Conservation (phyloP, 2,113 vertebrate genomes). For the Nyctereutes procyonoides region DNA sequence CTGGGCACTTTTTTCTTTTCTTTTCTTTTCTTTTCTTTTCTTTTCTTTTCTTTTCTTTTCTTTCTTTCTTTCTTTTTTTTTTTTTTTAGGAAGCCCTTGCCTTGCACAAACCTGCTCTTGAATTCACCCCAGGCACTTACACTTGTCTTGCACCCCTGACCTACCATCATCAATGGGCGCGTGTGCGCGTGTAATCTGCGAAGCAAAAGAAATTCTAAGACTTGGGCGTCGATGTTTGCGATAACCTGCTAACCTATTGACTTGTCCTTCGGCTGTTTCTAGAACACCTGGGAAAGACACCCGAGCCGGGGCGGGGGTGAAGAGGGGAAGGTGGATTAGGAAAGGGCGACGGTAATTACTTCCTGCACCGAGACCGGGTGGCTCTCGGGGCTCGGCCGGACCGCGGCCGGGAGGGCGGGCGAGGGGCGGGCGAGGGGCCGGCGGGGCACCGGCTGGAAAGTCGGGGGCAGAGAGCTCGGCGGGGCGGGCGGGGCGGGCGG, state of each 20-base stretch:
- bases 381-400: fast-evolving
- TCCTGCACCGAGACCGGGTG: neutral
- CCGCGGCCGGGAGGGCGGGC: neutral
- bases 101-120: neutral
- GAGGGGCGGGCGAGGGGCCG: neutral
- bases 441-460: neutral
- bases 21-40: neutral
- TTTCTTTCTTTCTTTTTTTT: neutral
- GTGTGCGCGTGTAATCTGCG: neutral
- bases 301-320: neutral
- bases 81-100: neutral
- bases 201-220: neutral
- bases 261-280: neutral
- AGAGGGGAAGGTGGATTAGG: neutral
- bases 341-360: neutral
- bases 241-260: neutral
- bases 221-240: neutral
- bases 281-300: neutral
- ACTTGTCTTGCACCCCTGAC: neutral
- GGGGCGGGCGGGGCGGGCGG: neutral
- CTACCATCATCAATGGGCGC: neutral
- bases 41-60: neutral
- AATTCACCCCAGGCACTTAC: fast-evolving
- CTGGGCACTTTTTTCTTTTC: neutral
- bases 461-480: fast-evolving